Percentiles rank a stretch among this genome's conserved stretches.
Conservation (phyloP, 2,797 vertebrate species). For the Chrosomus eos region DNA sequence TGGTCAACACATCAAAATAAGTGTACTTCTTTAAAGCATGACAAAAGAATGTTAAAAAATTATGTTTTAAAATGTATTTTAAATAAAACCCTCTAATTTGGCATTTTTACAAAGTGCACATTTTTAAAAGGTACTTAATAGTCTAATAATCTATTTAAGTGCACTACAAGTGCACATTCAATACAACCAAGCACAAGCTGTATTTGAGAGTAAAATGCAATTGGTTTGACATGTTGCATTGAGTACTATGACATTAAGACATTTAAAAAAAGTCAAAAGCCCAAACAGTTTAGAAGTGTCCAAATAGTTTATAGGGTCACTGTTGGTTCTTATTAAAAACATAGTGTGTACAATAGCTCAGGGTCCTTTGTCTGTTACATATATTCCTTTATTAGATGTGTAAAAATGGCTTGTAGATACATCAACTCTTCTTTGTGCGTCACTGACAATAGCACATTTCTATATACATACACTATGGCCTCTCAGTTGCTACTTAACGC, state of each 20-base stretch:
- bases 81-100: not conserved
- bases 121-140: not conserved
- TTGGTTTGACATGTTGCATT: not conserved
- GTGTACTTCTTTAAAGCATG: not conserved
- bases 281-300: not conserved
- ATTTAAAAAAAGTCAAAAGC: not conserved
- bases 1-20: not conserved
- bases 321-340: not conserved
- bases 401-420: conserved; percentile 48
- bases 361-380: not conserved
- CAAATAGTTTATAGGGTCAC: not conserved
- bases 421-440: conserved; percentile 21
- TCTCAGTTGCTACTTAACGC: not conserved
- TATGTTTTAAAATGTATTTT: not conserved
- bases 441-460: conserved; percentile 5
- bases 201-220: not conserved
- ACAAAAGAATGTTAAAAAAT: not conserved
- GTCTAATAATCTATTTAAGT: not conserved
- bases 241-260: not conserved
- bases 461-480: conserved; percentile 5
- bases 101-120: not conserved
- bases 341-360: not conserved
- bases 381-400: conserved; percentile 46
- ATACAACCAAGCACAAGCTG: not conserved
- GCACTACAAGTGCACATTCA: not conserved